These are phyloP conservation scores for Phrynocephalus forsythii DNA, from an alignment of 2,797 vertebrate species.

Conservation along the genomic window DNA sequence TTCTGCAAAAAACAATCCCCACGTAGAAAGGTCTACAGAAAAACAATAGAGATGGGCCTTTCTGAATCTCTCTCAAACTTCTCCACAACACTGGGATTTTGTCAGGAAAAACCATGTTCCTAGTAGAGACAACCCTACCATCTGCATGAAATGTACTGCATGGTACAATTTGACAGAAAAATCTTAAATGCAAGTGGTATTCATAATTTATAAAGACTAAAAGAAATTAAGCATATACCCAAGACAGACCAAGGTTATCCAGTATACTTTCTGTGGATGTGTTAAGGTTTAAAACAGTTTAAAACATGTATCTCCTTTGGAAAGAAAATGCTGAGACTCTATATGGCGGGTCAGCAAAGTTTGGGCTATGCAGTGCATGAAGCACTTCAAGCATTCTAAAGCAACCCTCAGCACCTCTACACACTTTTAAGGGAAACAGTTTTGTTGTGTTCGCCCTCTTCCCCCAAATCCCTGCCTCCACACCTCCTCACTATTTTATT, in stretches of 20 bases:
- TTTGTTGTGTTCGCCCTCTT: no score
- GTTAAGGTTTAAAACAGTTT: not conserved
- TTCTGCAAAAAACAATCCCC: no score
- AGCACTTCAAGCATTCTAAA: no score
- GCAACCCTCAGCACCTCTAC: no score
- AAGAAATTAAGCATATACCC: not conserved
- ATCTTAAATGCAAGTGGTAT: not conserved
- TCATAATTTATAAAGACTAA: not conserved
- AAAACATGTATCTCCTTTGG: no score
- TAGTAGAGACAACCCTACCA: not conserved
- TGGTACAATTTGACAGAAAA: not conserved
- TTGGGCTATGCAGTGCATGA: no score
- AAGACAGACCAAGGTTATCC: not conserved
- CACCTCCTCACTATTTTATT: no score
- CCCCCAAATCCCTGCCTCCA: no score
- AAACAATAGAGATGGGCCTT: not conserved
- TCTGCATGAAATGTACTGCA: not conserved
- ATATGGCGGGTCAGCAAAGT: no score
- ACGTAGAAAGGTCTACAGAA: no score
- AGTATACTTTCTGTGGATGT: not conserved
- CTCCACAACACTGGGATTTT: not conserved
- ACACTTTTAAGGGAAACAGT: no score
- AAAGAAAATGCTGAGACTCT: no score
- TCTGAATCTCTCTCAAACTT: not conserved
- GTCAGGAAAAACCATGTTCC: not conserved